Base-by-base conservation (phyloP, 2,888 invertebrate genomes). In the Oscheius sp. region DNA sequence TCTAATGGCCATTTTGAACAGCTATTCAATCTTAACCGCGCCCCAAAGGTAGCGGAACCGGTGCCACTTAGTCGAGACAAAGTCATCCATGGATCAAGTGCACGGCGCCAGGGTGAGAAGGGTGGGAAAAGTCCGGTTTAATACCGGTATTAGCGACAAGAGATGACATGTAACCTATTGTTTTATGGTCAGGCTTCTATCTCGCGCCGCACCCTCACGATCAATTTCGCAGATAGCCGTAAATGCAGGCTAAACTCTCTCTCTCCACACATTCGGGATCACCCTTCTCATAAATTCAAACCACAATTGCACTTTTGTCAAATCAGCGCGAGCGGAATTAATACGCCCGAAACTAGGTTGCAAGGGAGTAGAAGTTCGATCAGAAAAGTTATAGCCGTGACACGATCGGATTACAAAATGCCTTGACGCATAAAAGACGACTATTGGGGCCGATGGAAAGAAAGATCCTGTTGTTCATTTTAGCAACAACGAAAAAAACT, bases 121-220 rank as follows among this genome's bases (percentile, higher is more conserved):
- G 57, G 21, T n/a, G 42, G 62, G n/a, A 48, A 47, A 68, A 68
- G 68, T 53, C 68, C 68, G 68, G 68, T 68, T 68, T 55, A 33
- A 68, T 37, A 53, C 68, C 68, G 68, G 53, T 51, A 37, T 68
- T 33, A 37, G 55, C 55, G 68, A 68, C 65, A 65, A 50, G 65
- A 47, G 65, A n/a, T 50, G 65, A 65, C 68, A 68, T 68, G 68
- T 68, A 51, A 68, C 55, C 68, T 68, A 53, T 68, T 68, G 68
- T 68, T 68, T 68, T 68, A 68, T 35, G 68, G 53, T 53, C 68
- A 21, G 21, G 35, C 37, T 55, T 63, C 42, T 42, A 42, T 60
- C 48, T 10, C 63, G 62, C 63, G 48, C 48, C 63, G 53, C 53
- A 11, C 33, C 48, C 11, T 21, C 9, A 47, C 63, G 63, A 63